A percentile compares a stretch with the other conserved stretches of the same genome.
phyloP scores from a whole-genome alignment of 2,797 vertebrate genomes.

The Euthynnus affinis region DNA sequence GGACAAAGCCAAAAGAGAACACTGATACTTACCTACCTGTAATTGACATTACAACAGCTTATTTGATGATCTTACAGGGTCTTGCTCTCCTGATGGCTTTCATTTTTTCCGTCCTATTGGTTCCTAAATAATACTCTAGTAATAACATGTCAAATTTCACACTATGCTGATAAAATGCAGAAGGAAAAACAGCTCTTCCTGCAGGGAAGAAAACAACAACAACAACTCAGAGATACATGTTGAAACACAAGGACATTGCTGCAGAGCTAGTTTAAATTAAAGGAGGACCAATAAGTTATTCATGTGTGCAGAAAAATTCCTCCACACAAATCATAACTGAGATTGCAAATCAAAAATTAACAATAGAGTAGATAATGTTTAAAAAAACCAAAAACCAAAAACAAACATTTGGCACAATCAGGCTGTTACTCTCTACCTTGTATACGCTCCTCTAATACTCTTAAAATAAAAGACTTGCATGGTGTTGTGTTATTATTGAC shows the following conservation, averaged over 20 bases:
- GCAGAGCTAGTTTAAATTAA: too few relatives aligned
- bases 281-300: too few relatives aligned
- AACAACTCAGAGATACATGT: neutral
- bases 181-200: neutral
- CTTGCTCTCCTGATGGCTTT: too few relatives aligned
- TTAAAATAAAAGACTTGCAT: conserved; percentile 40
- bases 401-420: conserved; percentile 1
- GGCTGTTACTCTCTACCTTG: neutral
- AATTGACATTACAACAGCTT: too few relatives aligned
- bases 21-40: neutral
- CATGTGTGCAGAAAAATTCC: neutral
- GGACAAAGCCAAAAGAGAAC: too few relatives aligned
- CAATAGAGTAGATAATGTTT: neutral
- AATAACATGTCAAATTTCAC: neutral
- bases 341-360: neutral
- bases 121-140: neutral
- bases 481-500: conserved; percentile 51
- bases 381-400: neutral
- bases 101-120: too few relatives aligned
- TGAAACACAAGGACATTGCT: neutral
- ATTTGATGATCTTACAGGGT: neutral
- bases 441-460: too few relatives aligned
- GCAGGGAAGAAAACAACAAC: too few relatives aligned
- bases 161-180: neutral
- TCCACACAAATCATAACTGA: neutral